These are phyloP conservation scores for Ifrita kowaldi DNA, from an alignment of 2,113 vertebrate genomes.

Conservation along the genomic window DNA sequence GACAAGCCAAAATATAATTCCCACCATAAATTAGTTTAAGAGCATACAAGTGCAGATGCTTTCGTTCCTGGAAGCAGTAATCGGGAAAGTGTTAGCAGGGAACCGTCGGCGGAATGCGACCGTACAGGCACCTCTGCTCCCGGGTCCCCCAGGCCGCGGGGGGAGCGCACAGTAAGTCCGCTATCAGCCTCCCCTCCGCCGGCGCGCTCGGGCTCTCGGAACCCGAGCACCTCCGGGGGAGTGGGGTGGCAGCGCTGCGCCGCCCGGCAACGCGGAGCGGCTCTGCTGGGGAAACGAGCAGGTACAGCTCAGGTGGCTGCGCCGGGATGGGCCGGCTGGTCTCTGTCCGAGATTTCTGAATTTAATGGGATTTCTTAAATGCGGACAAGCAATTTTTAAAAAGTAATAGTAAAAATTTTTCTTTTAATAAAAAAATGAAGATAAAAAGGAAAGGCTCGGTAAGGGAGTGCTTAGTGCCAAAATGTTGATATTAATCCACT, in stretches of 20 bases:
- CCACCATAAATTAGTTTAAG: constrained; percentile 99
- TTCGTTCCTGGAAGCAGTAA: constrained; percentile 84
- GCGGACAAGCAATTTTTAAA: neutral
- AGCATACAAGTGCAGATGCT: constrained; percentile 96
- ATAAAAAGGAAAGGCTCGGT: neutral
- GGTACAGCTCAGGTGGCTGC: neutral
- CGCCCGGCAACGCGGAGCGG: rapidly evolving
- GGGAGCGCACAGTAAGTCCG: constrained; percentile 82
- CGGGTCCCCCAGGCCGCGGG: constrained; percentile 59
- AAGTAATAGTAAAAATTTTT: neutral
- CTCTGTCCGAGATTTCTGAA: neutral
- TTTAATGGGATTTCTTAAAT: neutral
- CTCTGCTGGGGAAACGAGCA: neutral
- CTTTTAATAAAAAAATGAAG: neutral
- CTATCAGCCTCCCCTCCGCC: constrained; percentile 10
- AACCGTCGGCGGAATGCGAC: constrained; percentile 66
- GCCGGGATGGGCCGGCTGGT: neutral
- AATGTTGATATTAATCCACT: neutral
- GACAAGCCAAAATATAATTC: constrained; percentile 99
- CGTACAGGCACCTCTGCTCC: constrained; percentile 65
- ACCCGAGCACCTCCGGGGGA: neutral
- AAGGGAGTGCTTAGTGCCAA: neutral
- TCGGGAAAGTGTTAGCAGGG: constrained; percentile 79
- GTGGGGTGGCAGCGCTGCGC: neutral
- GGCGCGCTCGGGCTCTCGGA: neutral